Conservation (phyloP, 2,888 invertebrate genomes). For the Ichneumoninae sp. region DNA sequence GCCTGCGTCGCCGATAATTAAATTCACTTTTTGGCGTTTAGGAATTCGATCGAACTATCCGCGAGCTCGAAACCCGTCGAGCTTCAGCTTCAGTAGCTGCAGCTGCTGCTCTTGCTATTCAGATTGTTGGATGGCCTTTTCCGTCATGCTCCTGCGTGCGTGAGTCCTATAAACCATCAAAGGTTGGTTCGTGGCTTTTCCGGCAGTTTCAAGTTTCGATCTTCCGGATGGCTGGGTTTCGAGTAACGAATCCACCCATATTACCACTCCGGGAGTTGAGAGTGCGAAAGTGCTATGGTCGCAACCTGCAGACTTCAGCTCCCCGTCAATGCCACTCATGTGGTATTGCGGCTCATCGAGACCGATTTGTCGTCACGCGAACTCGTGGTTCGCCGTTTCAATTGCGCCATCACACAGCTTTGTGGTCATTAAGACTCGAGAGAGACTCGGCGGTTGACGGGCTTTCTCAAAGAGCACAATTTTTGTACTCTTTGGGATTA, state of each 20-base stretch:
- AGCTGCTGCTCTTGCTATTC: slow-evolving; percentile 16
- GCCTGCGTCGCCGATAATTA: slow-evolving; percentile 75
- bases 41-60: slow-evolving; percentile 78
- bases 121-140: slow-evolving; percentile 25
- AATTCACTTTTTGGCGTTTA: slow-evolving; percentile 77
- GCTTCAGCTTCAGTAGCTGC: slow-evolving; percentile 7
- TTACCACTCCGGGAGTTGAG: neutral
- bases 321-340: slow-evolving; percentile 37
- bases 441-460: neutral
- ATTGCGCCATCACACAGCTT: slow-evolving; percentile 16
- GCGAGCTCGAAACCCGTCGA: slow-evolving; percentile 5
- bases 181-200: slow-evolving; percentile 17
- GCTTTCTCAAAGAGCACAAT: neutral
- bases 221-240: slow-evolving; percentile 14
- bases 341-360: slow-evolving; percentile 50
- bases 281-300: neutral
- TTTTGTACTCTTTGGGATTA: neutral
- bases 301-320: slow-evolving; percentile 15
- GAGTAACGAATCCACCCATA: neutral
- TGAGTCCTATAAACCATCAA: slow-evolving; percentile 19
- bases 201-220: slow-evolving; percentile 36
- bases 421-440: neutral
- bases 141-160: neutral
- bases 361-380: slow-evolving; percentile 54
- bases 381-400: slow-evolving; percentile 2